Evolutionary conservation across 1,140 invertebrate species (phyloP), one percentile per base, ranked within the genome.

Genomic region (Pogonomyrmex barbatus): DNA sequence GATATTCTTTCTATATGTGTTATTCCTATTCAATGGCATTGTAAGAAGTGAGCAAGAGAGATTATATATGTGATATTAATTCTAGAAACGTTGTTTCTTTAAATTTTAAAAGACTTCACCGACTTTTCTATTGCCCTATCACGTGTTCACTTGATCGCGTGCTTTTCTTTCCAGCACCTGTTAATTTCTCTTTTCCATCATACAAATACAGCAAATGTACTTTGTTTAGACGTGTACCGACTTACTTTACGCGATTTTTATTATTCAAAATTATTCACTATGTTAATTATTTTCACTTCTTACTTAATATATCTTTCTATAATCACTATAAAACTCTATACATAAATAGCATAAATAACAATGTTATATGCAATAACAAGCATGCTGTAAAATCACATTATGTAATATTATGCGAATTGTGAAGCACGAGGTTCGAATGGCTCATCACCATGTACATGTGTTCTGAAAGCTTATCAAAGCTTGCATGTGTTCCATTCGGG

Each of bases 381-480:
- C 83, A 83, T 78, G 54, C 78, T 70, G 65, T 39, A 88, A 89
- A 92, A 92, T 92, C 81, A 83, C 91, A 90, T 93, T 91, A 91
- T 88, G 88, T 93, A 93, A 93, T 91, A 91, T 93, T 91, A 90
- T 91, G 88, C 90, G 91, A 92, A 91, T 91, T 86, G 89, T 89
- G 86, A 93, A 90, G 88, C 84, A 63, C 47, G 86, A 87, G 90
- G 83, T 90, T 93, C 91, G 91, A 89, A 91, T 91, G 82, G 87
- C 88, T 88, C 91, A 76, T 71, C 76, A 87, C 58, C 79, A 63
- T 68, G 87, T 91, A 88, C 88, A 93, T 91, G 91, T 92, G 88
- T 90, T 91, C 89, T 87, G 75, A 91, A 92, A 91, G 92, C 94
- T 94, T 94, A 94, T 94, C 94, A 94, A 94, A 92, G 92, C 92